These are phyloP conservation scores for Cantharis nigra DNA, from an alignment of 2,888 invertebrate species.

Conservation along the genomic window DNA sequence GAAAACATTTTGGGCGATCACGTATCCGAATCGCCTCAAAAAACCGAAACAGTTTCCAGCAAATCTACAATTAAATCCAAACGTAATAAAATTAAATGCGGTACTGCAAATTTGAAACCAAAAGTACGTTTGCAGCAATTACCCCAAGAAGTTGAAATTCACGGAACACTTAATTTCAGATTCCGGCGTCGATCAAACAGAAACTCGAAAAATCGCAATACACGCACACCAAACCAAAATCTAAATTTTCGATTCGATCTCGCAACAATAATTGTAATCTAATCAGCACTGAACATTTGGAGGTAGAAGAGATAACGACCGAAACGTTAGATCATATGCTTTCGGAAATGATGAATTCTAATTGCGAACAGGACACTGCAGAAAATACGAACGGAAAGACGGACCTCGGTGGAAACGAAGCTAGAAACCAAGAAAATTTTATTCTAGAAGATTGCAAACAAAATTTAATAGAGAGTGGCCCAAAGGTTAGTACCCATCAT, in stretches of 20 bases:
- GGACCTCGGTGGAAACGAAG: not conserved
- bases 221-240: not conserved
- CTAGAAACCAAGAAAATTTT: not conserved
- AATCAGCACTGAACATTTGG: constrained; percentile 20
- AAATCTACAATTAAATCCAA: constrained; percentile 6
- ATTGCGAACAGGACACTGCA: constrained; percentile 4
- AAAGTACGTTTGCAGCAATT: constrained; percentile 30
- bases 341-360: constrained; percentile 37
- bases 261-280: not conserved
- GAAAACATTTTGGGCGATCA: constrained; percentile 35
- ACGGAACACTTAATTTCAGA: constrained; percentile 7
- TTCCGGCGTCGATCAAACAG: constrained; percentile 30
- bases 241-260: not conserved
- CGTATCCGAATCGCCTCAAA: not conserved
- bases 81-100: constrained; percentile 28
- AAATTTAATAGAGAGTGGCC: not conserved
- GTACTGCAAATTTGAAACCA: constrained; percentile 38
- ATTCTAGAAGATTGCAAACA: not conserved
- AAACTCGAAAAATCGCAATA: constrained; percentile 19
- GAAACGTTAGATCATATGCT: constrained; percentile 41
- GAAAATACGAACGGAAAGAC: not conserved
- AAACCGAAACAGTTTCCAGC: constrained; percentile 3
- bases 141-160: not conserved
- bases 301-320: constrained; percentile 40
- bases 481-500: not conserved